phyloP scores from a whole-genome alignment of 1,140 invertebrate species.

The Kradibia gibbosae region DNA sequence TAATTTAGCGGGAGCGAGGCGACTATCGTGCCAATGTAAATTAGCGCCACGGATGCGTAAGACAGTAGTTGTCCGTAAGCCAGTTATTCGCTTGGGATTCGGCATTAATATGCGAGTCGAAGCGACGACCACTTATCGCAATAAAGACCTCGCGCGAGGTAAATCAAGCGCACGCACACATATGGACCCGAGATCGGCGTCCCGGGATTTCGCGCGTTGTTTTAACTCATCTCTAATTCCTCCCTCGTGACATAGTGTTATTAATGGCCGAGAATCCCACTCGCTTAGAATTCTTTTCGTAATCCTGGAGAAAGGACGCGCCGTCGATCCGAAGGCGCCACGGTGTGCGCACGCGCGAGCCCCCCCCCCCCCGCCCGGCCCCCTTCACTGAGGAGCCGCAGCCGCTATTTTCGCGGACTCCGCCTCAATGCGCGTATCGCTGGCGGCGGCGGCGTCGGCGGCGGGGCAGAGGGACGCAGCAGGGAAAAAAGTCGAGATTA shows the following conservation, averaged over 20 bases:
- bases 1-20: conserved; percentile 11
- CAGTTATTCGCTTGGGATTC: conserved; percentile 51
- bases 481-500: neutral
- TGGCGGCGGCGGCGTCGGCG: neutral
- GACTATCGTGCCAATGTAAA: conserved; percentile 20
- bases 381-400: neutral
- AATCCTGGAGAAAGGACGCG: conserved; percentile 3
- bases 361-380: no score
- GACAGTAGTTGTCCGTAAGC: no score
- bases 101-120: conserved; percentile 59
- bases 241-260: conserved; percentile 17
- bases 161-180: neutral
- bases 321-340: neutral
- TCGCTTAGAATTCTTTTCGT: conserved; percentile 32
- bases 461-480: neutral
- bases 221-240: conserved; percentile 17
- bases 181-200: no score
- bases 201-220: neutral
- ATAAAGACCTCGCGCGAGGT: neutral
- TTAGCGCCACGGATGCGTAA: conserved; percentile 55
- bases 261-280: neutral
- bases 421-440: neutral
- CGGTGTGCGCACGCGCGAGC: neutral
- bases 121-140: neutral
- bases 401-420: neutral